Conservation (phyloP, 2,113 vertebrate species). For the Choloepus hoffmanni region DNA sequence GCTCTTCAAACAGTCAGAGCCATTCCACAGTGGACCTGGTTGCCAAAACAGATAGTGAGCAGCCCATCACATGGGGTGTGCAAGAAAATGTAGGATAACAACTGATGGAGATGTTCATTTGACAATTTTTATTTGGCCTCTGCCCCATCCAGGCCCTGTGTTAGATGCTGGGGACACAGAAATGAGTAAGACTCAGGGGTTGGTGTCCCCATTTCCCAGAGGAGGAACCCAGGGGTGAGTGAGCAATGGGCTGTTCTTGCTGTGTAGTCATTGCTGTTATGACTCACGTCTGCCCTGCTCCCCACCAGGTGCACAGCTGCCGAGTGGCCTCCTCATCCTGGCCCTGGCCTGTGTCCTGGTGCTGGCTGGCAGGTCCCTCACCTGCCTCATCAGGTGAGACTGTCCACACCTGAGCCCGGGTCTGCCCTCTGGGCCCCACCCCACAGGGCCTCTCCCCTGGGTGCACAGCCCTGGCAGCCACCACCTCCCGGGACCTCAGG, state of each 20-base stretch:
- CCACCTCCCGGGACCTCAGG: neutral
- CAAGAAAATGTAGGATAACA: neutral
- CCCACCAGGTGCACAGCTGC: slow-evolving; percentile 88
- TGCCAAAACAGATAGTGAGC: neutral
- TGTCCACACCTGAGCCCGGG: neutral
- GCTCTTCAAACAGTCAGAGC: neutral
- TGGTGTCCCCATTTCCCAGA: too few species aligned
- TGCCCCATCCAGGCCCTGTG: neutral
- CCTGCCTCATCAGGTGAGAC: slow-evolving; percentile 90
- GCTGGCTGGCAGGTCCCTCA: slow-evolving; percentile 85
- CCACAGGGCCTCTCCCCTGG: neutral
- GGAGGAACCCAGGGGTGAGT: neutral
- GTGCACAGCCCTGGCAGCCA: neutral
- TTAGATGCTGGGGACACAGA: neutral
- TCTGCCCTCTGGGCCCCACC: neutral
- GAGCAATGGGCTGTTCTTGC: neutral
- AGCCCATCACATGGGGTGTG: neutral
- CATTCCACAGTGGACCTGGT: neutral
- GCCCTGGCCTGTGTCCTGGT: slow-evolving; percentile 85
- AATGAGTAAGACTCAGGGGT: neutral
- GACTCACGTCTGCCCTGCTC: neutral
- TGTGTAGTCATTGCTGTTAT: neutral
- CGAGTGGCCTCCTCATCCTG: slow-evolving; percentile 86
- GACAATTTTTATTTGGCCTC: neutral
- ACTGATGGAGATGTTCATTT: neutral